Evolutionary conservation across 2,113 vertebrate genomes (phyloP).

Genomic region (Notarius lentiginosus): DNA sequence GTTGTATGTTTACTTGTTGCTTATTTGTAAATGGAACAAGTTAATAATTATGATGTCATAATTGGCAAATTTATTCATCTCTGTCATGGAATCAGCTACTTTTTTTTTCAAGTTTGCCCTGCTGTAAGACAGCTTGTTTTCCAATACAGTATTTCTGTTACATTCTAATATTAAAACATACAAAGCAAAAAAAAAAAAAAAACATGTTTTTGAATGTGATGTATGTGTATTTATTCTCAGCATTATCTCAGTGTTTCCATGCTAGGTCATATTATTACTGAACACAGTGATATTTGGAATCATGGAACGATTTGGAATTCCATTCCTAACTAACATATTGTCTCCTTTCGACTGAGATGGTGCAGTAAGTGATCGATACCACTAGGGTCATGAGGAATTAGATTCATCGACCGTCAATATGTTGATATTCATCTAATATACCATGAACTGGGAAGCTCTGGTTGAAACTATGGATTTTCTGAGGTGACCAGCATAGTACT

Average conservation of each 20-base stretch:
- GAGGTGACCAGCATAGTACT: no score
- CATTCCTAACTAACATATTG: no score
- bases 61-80: not conserved
- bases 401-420: no score
- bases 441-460: no score
- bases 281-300: not conserved
- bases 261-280: not conserved
- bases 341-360: no score
- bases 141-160: not conserved
- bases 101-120: not conserved
- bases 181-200: not conserved
- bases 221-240: not conserved
- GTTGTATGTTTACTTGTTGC: not conserved
- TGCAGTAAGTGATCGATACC: no score
- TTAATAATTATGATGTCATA: not conserved
- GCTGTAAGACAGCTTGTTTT: not conserved
- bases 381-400: no score
- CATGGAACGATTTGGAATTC: no score
- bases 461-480: no score
- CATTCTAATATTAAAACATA: not conserved
- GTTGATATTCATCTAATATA: no score
- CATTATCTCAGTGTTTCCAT: not conserved
- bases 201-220: not conserved
- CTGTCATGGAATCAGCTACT: not conserved
- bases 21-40: not conserved